phyloP scores from a whole-genome alignment of 2,113 vertebrate genomes.

The Corythornis cristatus region DNA sequence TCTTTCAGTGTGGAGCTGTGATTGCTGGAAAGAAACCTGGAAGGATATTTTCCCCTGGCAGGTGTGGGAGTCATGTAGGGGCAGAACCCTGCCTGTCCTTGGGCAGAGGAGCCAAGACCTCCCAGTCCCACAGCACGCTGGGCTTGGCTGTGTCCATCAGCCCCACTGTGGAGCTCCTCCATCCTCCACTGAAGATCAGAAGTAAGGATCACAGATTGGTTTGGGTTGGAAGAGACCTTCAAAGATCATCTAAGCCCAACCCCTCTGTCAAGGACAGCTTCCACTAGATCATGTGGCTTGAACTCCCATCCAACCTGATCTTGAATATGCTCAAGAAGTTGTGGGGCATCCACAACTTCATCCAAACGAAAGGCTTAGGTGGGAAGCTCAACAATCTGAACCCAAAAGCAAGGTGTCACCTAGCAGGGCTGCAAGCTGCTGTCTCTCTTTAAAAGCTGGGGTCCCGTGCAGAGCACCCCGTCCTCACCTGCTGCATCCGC shows the following conservation, averaged over 20 bases:
- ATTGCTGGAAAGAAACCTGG: background rate
- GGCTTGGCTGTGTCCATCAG: background rate
- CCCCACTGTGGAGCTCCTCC: fast-evolving
- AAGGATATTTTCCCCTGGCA: background rate
- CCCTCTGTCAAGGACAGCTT: background rate
- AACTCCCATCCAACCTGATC: background rate
- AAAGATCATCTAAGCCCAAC: background rate
- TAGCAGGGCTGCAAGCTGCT: background rate
- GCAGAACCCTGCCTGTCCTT: background rate
- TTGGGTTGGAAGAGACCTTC: background rate
- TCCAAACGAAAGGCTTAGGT: background rate
- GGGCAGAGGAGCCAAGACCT: background rate
- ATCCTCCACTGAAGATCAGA: background rate
- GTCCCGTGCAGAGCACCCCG: fast-evolving
- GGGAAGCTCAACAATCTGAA: background rate
- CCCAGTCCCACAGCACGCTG: background rate
- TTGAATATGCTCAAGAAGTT: background rate
- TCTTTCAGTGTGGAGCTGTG: background rate
- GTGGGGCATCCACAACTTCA: background rate
- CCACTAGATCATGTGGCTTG: background rate
- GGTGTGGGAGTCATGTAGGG: fast-evolving
- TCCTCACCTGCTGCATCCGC: constrained; percentile 84
- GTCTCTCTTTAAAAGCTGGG: background rate
- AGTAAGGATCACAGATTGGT: background rate
- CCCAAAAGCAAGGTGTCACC: background rate